Evolutionary conservation across 1,140 invertebrate species (phyloP).

Genomic region (Drosophila neocordata): DNA sequence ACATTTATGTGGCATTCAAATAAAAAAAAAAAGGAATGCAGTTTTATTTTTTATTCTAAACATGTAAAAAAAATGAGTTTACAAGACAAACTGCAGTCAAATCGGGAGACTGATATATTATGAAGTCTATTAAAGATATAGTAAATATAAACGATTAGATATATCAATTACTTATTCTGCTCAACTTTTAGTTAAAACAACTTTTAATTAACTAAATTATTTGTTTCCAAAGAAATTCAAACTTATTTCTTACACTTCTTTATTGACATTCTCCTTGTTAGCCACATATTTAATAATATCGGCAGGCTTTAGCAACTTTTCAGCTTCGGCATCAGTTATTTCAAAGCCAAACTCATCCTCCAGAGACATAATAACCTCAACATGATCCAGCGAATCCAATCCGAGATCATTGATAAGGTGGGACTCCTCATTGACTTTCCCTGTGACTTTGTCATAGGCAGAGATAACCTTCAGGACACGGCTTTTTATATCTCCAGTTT

Average conservation of each 20-base stretch:
- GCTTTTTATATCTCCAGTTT: slow-evolving; percentile 86
- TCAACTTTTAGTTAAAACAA: too few species aligned
- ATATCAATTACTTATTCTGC: too few species aligned
- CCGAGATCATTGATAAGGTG: slow-evolving; percentile 99
- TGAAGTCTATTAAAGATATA: too few species aligned
- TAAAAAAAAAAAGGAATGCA: too few species aligned
- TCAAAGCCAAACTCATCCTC: slow-evolving; percentile 99
- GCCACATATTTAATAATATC: slow-evolving; percentile 97
- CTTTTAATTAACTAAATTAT: too few species aligned
- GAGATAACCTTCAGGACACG: slow-evolving; percentile 90
- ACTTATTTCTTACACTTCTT: slow-evolving; percentile 87
- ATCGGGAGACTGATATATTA: too few species aligned
- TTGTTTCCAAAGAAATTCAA: too few species aligned
- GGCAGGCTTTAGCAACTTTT: slow-evolving; percentile 92
- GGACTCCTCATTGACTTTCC: slow-evolving; percentile 90
- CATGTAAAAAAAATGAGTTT: too few species aligned
- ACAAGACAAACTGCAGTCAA: too few species aligned
- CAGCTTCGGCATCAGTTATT: slow-evolving; percentile 98
- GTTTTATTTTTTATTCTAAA: too few species aligned
- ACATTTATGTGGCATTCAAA: too few species aligned
- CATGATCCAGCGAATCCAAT: slow-evolving; percentile 98
- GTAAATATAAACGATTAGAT: too few species aligned
- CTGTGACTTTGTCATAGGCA: slow-evolving; percentile 92
- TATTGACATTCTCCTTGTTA: slow-evolving; percentile 96
- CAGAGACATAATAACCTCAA: slow-evolving; percentile 99